Evolutionary conservation across 2,113 vertebrate genomes (phyloP).

Genomic region (Neotoma lepida): DNA sequence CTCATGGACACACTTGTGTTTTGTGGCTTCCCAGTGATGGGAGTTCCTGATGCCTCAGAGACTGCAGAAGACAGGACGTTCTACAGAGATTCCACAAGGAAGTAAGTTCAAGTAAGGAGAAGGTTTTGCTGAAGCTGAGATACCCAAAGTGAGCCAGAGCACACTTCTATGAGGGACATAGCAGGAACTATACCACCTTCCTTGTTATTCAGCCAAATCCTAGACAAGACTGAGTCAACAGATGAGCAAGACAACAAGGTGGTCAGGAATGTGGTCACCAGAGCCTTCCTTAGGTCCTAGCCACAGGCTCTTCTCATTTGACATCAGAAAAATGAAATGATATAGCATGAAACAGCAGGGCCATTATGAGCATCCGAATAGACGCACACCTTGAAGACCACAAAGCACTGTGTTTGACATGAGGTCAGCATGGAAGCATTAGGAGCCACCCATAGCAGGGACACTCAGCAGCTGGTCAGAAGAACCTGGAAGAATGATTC

Average conservation of each 20-base stretch:
- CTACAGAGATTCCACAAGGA: not conserved
- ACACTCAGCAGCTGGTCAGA: accelerated
- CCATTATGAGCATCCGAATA: accelerated
- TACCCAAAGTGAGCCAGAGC: not conserved
- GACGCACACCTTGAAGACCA: accelerated
- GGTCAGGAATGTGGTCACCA: accelerated
- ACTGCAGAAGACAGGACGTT: accelerated
- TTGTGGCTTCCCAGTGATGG: accelerated
- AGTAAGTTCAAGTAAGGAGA: not conserved
- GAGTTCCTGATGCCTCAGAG: no score
- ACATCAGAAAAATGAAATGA: not conserved
- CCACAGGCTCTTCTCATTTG: accelerated
- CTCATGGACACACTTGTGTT: not conserved
- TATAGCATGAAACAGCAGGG: not conserved
- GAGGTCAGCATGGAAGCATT: accelerated
- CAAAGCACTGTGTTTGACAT: accelerated
- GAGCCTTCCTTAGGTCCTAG: not conserved
- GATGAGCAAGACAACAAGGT: not conserved
- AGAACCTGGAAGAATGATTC: not conserved
- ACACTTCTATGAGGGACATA: accelerated
- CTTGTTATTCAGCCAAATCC: not conserved
- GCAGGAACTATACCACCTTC: no score
- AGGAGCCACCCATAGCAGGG: accelerated
- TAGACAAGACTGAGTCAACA: not conserved
- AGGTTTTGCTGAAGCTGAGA: accelerated